Evolutionary conservation across 1,140 invertebrate genomes (phyloP), one percentile per base, ranked within the genome.

Genomic region (Cecropterus lyciades): DNA sequence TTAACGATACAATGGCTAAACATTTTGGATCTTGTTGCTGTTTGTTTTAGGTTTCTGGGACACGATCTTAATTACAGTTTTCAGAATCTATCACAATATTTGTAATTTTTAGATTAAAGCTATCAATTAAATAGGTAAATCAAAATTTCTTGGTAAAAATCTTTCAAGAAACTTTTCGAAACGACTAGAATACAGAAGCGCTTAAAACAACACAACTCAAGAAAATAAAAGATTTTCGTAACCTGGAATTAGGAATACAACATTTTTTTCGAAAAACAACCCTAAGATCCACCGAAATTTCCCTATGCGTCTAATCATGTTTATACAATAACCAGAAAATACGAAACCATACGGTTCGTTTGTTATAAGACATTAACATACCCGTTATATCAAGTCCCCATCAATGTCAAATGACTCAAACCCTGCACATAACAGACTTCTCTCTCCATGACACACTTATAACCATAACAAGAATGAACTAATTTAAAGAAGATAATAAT

Each of bases 391-490:
- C 30, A 10, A 24, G 46, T 62, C 51, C 37, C 24, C 33, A 42
- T 48, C 45, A 48, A 62, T 62, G 30, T 16, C 46, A 62, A 13
- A n/a, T 62, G 46, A 33, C 37, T 51, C 59, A 62, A 62, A 62
- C 45, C 20, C 46, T n/a, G 16, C 46, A 51, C 33, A 51, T 51
- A n/a, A 27, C 24, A 37, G 33, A 62, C 46, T 51, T 51, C 59
- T 62, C 59, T 51, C 59, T 62, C 45, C 59, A 0, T 62, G 59
- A 62, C 59, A 62, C 30, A 62, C 59, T 62, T 62, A n/a, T 51
- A 14, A 13, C 46, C 46, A 24, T 62, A 62, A 40, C 45, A 45
- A 16, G 27, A 33, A 45, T 13, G 40, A 52, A 14, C 27, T 13
- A 52, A 33, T 33, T 30, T 8, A 8, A 51, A 30, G 9, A n/a